phyloP scores from a whole-genome alignment of 1,140 invertebrate species.

The Bradysia coprophila region DNA sequence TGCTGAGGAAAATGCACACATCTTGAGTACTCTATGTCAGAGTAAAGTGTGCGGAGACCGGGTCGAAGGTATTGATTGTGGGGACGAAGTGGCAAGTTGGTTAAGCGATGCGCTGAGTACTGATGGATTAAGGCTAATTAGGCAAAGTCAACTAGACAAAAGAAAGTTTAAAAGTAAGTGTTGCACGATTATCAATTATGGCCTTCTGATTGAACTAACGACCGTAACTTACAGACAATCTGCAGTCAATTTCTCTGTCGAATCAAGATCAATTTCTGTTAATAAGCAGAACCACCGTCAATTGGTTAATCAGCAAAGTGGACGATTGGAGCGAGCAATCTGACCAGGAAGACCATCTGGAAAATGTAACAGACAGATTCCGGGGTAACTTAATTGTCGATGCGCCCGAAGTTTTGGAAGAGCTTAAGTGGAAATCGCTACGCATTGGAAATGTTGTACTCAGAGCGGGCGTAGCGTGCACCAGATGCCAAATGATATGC shows the following conservation, averaged over 20 bases:
- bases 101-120: slow-evolving; percentile 41
- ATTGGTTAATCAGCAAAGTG: slow-evolving; percentile 43
- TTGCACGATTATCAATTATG: too few relatives aligned
- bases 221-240: too few relatives aligned
- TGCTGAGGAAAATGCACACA: slow-evolving; percentile 6
- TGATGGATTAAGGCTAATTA: slow-evolving; percentile 46
- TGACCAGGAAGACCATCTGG: slow-evolving; percentile 25
- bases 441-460: slow-evolving; percentile 36
- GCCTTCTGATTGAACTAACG: background rate
- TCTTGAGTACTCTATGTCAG: slow-evolving; percentile 32
- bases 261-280: slow-evolving; percentile 82
- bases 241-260: slow-evolving; percentile 41
- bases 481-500: slow-evolving; percentile 86
- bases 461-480: slow-evolving; percentile 58
- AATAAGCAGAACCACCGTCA: slow-evolving; percentile 55
- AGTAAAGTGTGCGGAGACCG: slow-evolving; percentile 75
- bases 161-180: slow-evolving; percentile 9
- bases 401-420: slow-evolving; percentile 43
- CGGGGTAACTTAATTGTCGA: slow-evolving; percentile 47
- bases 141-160: slow-evolving; percentile 29
- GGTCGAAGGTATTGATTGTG: slow-evolving; percentile 65
- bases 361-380: slow-evolving; percentile 40
- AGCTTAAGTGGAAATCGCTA: slow-evolving; percentile 51
- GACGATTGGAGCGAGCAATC: slow-evolving; percentile 19
- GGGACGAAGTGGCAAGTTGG: slow-evolving; percentile 58